phyloP scores from a whole-genome alignment of 2,888 invertebrate genomes.

The Callyntrura guangdongensis region DNA sequence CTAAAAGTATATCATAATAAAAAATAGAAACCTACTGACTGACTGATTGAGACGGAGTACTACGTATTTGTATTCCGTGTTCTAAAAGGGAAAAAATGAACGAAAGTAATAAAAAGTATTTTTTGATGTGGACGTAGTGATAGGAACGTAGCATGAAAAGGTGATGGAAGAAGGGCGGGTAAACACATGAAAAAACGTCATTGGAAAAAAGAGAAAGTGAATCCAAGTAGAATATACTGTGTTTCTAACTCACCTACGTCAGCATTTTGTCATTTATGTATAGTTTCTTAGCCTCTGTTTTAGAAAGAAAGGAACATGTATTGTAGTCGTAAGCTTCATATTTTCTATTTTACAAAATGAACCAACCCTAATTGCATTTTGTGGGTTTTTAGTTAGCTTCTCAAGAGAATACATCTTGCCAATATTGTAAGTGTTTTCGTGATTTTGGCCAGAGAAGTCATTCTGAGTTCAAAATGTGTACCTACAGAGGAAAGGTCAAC shows the following conservation, averaged over 20 bases:
- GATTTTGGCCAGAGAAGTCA: too few species aligned
- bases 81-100: conserved; percentile 30
- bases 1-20: conserved; percentile 30
- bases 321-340: background rate
- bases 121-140: conserved; percentile 13
- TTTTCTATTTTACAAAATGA: background rate
- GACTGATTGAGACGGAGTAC: conserved; percentile 32
- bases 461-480: background rate
- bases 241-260: background rate
- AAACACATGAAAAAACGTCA: conserved; percentile 11
- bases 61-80: conserved; percentile 15
- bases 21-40: conserved; percentile 17
- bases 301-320: background rate
- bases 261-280: conserved; percentile 14
- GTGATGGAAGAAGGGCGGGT: background rate
- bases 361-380: background rate
- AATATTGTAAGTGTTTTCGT: too few species aligned
- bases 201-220: conserved; percentile 37
- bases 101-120: conserved; percentile 37
- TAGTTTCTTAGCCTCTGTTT: background rate
- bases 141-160: background rate
- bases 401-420: too few species aligned
- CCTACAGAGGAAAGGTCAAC: background rate
- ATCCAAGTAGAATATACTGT: background rate
- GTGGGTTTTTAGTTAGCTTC: too few species aligned